Percentiles rank a stretch among this genome's conserved stretches.
Conservation (phyloP, 2,888 invertebrate species). For the Agrochola lychnidis region DNA sequence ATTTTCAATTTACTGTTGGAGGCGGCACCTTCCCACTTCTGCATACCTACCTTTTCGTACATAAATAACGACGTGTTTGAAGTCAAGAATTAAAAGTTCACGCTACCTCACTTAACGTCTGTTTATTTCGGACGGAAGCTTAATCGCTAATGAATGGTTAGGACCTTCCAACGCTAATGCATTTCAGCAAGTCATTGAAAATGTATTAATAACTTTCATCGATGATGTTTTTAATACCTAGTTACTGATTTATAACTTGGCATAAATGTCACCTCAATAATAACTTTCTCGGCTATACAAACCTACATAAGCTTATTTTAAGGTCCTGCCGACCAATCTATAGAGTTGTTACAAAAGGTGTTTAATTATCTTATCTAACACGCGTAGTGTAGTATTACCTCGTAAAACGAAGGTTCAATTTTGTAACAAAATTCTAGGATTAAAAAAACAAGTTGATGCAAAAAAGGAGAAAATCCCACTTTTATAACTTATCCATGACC, state of each 20-base stretch:
- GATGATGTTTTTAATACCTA: slow-evolving; percentile 57
- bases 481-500: too few species aligned
- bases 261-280: slow-evolving; percentile 29
- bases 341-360: background rate
- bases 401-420: slow-evolving; percentile 26
- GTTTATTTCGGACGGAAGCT: slow-evolving; percentile 52
- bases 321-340: background rate
- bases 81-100: slow-evolving; percentile 66
- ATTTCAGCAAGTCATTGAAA: slow-evolving; percentile 67
- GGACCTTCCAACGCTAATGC: slow-evolving; percentile 22
- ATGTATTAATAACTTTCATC: slow-evolving; percentile 64
- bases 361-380: slow-evolving; percentile 12
- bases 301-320: background rate
- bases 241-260: slow-evolving; percentile 41
- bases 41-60: slow-evolving; percentile 64
- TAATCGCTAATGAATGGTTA: slow-evolving; percentile 44
- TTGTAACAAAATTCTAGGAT: slow-evolving; percentile 36
- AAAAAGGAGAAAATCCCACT: too few species aligned
- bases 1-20: slow-evolving; percentile 74
- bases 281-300: background rate
- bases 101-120: slow-evolving; percentile 53
- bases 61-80: slow-evolving; percentile 67
- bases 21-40: slow-evolving; percentile 57
- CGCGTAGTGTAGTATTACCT: background rate
- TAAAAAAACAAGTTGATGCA: slow-evolving; percentile 36